Evolutionary conservation across 2,797 vertebrate genomes (phyloP).

Genomic region (Capromys pilorides): DNA sequence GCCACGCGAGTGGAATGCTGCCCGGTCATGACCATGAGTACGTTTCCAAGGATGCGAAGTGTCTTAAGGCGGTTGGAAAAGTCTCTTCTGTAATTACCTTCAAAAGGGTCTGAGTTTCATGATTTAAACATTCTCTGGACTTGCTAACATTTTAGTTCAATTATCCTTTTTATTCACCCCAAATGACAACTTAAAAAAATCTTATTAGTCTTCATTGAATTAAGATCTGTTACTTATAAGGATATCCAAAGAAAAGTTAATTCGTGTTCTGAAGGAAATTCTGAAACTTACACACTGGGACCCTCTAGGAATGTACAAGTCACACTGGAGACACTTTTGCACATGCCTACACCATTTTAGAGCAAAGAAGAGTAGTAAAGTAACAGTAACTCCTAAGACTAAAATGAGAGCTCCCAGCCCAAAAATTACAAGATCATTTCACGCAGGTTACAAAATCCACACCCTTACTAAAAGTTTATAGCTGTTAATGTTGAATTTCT

Average conservation of each 20-base stretch:
- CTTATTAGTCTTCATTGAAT: conserved; percentile 24
- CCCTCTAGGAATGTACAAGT: conserved; percentile 33
- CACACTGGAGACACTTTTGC: conserved; percentile 61
- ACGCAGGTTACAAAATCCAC: conserved; percentile 11
- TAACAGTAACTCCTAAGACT: not conserved
- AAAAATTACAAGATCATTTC: conserved; percentile 48
- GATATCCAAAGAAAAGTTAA: conserved; percentile 47
- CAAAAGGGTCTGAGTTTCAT: not conserved
- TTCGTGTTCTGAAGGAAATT: conserved; percentile 36
- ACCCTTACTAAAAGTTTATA: conserved; percentile 51
- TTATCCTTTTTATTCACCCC: conserved; percentile 33
- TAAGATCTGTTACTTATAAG: conserved; percentile 11
- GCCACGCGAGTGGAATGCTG: conserved; percentile 17
- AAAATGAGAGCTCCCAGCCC: not conserved
- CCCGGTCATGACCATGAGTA: not conserved
- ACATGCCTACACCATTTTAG: conserved; percentile 24
- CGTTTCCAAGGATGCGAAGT: conserved; percentile 4
- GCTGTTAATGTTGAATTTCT: conserved; percentile 67
- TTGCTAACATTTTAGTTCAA: conserved; percentile 58
- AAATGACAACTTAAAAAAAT: conserved; percentile 7
- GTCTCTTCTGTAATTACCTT: conserved; percentile 52
- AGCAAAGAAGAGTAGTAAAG: conserved; percentile 51
- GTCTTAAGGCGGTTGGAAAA: conserved; percentile 41
- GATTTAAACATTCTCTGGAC: conserved; percentile 49
- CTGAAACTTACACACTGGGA: conserved; percentile 57